phyloP scores from a whole-genome alignment of 2,113 vertebrate genomes.

The Sinocyclocheilus anophthalmus region DNA sequence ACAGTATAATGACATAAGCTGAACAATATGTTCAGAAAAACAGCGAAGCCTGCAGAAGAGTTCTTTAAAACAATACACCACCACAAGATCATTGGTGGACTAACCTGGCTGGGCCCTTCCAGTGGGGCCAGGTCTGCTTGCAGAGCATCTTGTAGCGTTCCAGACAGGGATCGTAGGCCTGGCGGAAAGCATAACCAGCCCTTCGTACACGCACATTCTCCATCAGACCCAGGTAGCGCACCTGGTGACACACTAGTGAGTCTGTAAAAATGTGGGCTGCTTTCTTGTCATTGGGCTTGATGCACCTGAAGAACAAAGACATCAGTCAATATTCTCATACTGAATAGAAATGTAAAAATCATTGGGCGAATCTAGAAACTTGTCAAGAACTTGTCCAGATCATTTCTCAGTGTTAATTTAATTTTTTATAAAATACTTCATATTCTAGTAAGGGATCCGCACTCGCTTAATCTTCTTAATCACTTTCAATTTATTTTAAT shows the following conservation, averaged over 20 bases:
- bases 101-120: constrained; percentile 92
- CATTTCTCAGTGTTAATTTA: too few relatives aligned
- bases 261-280: constrained; percentile 88
- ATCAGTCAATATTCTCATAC: neutral
- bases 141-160: constrained; percentile 99
- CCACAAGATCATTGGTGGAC: constrained; percentile 5
- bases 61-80: neutral
- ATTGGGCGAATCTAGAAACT: too few relatives aligned
- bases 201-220: constrained; percentile 94
- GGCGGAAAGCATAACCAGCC: constrained; percentile 94
- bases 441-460: too few relatives aligned
- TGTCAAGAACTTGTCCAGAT: too few relatives aligned
- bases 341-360: neutral
- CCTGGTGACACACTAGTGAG: constrained; percentile 89
- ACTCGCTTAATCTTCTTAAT: too few relatives aligned
- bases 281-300: constrained; percentile 98
- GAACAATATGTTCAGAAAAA: constrained; percentile 6
- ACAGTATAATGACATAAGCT: neutral
- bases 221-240: constrained; percentile 91
- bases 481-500: too few relatives aligned
- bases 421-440: too few relatives aligned
- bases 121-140: constrained; percentile 94
- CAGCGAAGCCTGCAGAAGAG: neutral
- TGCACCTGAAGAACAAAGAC: constrained; percentile 78
- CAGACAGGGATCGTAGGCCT: constrained; percentile 90